Evolutionary conservation across 2,888 invertebrate species (phyloP).

Genomic region (Lobophora halterata): DNA sequence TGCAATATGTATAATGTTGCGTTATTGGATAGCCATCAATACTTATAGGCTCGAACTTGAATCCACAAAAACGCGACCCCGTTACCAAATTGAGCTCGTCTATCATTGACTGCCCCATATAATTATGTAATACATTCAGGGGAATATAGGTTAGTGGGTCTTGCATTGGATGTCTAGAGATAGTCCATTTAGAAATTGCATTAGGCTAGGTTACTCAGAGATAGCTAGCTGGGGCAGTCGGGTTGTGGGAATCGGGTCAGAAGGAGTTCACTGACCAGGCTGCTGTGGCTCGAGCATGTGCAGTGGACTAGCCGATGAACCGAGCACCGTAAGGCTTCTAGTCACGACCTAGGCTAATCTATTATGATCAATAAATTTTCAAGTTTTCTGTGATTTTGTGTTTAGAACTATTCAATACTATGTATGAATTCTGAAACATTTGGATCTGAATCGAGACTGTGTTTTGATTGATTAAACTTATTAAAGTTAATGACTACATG

Average conservation of each 20-base stretch:
- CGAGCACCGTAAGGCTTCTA: no score
- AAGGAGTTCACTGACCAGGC: slow-evolving; percentile 35
- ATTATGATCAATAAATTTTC: no score
- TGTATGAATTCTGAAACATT: no score
- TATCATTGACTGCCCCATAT: slow-evolving; percentile 12
- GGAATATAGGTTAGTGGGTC: slow-evolving; percentile 22
- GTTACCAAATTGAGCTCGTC: slow-evolving; percentile 6
- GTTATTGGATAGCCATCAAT: neutral
- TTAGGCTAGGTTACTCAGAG: slow-evolving; percentile 11
- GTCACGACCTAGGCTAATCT: no score
- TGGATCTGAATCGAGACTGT: no score
- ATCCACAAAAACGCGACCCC: slow-evolving; percentile 3
- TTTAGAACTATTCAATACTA: no score
- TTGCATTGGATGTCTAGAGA: slow-evolving; percentile 21
- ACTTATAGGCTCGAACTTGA: neutral
- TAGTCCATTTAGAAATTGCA: slow-evolving; percentile 26
- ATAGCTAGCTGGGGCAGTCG: slow-evolving; percentile 9
- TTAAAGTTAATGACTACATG: no score
- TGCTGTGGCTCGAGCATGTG: slow-evolving; percentile 25
- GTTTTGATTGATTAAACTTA: no score
- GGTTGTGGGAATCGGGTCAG: slow-evolving; percentile 48
- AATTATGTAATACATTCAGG: slow-evolving; percentile 22
- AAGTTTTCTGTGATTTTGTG: no score
- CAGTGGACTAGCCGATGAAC: slow-evolving; percentile 40
- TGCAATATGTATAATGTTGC: neutral